These are phyloP conservation scores for Tillus elongatus DNA, from an alignment of 2,888 invertebrate genomes.

Conservation along the genomic window DNA sequence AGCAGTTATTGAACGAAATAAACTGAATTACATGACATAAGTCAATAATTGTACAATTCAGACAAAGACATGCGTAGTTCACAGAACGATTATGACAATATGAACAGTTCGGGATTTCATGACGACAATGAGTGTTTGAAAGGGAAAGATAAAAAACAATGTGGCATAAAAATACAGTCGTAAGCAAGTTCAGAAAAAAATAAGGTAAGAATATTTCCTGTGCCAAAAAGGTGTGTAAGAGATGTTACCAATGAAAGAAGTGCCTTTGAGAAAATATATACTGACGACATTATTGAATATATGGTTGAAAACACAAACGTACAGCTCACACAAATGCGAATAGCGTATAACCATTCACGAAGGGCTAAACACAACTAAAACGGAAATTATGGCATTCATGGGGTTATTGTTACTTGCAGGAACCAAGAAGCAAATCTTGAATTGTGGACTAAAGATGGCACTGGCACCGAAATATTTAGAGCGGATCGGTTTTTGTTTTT, in stretches of 20 bases:
- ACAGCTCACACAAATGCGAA: constrained; percentile 16
- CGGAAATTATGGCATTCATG: constrained; percentile 21
- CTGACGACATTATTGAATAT: constrained; percentile 20
- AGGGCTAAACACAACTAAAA: constrained; percentile 19
- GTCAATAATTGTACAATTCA: too few relatives aligned
- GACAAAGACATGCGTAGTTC: constrained; percentile 14
- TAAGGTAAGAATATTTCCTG: constrained; percentile 18
- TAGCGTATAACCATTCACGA: constrained; percentile 17
- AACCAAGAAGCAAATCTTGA: constrained; percentile 21
- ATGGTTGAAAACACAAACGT: constrained; percentile 22
- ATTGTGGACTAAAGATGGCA: constrained; percentile 21
- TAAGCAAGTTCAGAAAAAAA: constrained; percentile 20
- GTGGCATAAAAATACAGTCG: constrained; percentile 16
- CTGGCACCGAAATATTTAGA: constrained; percentile 22
- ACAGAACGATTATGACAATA: too few relatives aligned
- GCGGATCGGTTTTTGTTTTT: constrained; percentile 19
- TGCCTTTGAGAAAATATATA: constrained; percentile 14
- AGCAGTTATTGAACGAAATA: constrained; percentile 17
- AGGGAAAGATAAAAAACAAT: constrained; percentile 17
- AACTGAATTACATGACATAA: constrained; percentile 16
- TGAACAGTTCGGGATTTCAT: constrained; percentile 8
- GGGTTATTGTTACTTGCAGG: constrained; percentile 20
- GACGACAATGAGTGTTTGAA: constrained; percentile 4
- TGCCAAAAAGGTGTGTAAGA: constrained; percentile 13
- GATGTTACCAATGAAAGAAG: constrained; percentile 18